Percentiles rank a stretch among this genome's conserved stretches.
Conservation (phyloP, 1,140 invertebrate genomes). For the Helicoverpa armigera region DNA sequence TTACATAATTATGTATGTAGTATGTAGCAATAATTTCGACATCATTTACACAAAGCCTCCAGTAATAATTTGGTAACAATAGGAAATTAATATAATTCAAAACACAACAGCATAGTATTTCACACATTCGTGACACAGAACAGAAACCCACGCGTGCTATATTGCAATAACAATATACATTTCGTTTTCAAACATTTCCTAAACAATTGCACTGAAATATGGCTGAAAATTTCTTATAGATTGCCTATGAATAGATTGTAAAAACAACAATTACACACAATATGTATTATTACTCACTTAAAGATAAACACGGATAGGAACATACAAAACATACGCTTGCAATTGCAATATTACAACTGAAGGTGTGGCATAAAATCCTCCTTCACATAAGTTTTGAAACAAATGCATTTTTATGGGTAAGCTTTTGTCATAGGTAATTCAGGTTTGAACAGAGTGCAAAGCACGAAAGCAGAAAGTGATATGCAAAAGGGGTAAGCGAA, state of each 20-base stretch:
- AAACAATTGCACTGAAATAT: constrained; percentile 22
- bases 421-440: not conserved
- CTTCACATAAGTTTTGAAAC: not conserved
- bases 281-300: not conserved
- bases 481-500: constrained; percentile 8
- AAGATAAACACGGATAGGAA: not conserved
- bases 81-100: not conserved
- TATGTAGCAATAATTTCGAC: not conserved
- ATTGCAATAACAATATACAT: constrained; percentile 35
- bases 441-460: not conserved
- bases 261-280: no score
- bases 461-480: constrained; percentile 5
- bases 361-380: not conserved
- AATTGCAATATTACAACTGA: constrained; percentile 19
- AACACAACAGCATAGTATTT: not conserved
- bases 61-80: constrained; percentile 9
- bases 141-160: not conserved
- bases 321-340: constrained; percentile 12
- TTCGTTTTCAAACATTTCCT: constrained; percentile 7
- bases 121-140: constrained; percentile 32
- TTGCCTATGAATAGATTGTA: not conserved
- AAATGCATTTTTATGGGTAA: constrained; percentile 25
- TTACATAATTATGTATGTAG: no score
- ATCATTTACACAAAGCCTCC: not conserved
- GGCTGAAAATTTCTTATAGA: not conserved